Evolutionary conservation across 2,797 vertebrate genomes (phyloP).

Genomic region (Huso huso): DNA sequence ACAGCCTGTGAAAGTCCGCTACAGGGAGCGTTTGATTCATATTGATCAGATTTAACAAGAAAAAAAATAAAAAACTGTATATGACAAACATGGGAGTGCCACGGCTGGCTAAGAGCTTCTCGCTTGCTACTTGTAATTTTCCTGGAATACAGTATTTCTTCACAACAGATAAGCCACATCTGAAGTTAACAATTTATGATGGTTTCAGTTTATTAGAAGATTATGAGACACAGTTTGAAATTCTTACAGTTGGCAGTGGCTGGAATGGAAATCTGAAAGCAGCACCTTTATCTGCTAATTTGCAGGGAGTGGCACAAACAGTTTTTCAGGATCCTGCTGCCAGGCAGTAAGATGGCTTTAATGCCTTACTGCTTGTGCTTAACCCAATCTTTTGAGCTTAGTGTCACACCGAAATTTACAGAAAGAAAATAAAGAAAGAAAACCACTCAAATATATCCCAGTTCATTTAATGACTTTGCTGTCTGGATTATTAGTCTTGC

Average conservation of each 20-base stretch:
- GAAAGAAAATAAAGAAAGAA: neutral
- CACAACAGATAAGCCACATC: slow-evolving; percentile 17
- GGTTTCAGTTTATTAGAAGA: neutral
- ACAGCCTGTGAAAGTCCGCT: slow-evolving; percentile 1
- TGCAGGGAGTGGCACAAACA: slow-evolving; percentile 13
- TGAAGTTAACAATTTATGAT: slow-evolving; percentile 14
- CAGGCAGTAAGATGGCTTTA: slow-evolving; percentile 13
- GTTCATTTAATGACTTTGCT: slow-evolving; percentile 2
- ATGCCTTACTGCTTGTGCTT: neutral
- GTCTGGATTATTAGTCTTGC: slow-evolving; percentile 7
- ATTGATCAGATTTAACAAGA: slow-evolving; percentile 15
- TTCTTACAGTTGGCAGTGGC: slow-evolving; percentile 10
- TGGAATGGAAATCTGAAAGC: slow-evolving; percentile 17
- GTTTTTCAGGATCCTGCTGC: neutral
- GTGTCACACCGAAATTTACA: slow-evolving; percentile 17
- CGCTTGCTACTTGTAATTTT: slow-evolving; percentile 9
- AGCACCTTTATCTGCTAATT: slow-evolving; percentile 14
- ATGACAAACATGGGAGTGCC: slow-evolving; percentile 6
- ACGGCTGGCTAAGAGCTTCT: slow-evolving; percentile 6
- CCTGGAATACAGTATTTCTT: slow-evolving; percentile 9
- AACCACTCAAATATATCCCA: slow-evolving; percentile 5
- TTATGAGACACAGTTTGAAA: slow-evolving; percentile 13
- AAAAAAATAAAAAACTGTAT: neutral
- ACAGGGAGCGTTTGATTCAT: neutral
- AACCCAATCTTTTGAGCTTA: slow-evolving; percentile 17